A percentile compares a stretch with the other conserved stretches of the same genome.
Conservation (phyloP, 2,797 vertebrate genomes). For the Myotis myotis region DNA sequence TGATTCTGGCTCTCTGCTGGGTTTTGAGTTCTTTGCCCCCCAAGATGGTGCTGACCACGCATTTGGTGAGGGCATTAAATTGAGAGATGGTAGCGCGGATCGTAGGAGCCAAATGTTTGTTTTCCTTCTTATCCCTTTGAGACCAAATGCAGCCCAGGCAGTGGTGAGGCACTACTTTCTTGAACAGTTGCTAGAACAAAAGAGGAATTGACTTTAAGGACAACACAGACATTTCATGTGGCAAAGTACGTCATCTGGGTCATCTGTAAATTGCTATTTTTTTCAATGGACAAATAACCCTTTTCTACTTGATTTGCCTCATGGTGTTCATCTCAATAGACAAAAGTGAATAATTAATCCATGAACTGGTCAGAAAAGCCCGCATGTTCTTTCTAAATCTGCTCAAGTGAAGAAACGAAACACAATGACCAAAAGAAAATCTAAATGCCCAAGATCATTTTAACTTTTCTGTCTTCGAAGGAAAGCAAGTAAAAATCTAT, state of each 20-base stretch:
- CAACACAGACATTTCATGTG: neutral
- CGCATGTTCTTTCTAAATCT: slow-evolving; percentile 1
- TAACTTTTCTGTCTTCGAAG: neutral
- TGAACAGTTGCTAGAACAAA: slow-evolving; percentile 91
- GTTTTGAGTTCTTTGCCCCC: slow-evolving; percentile 89
- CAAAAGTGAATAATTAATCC: slow-evolving; percentile 30
- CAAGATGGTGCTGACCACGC: slow-evolving; percentile 93
- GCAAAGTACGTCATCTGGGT: neutral
- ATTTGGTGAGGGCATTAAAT: slow-evolving; percentile 93
- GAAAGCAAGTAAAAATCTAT: neutral
- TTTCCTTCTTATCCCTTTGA: slow-evolving; percentile 93
- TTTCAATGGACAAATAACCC: neutral
- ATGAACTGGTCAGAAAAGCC: neutral
- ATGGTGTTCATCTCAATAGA: neutral
- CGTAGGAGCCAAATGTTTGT: slow-evolving; percentile 91
- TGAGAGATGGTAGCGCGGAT: slow-evolving; percentile 95
- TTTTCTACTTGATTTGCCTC: neutral
- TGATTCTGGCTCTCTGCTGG: slow-evolving; percentile 92
- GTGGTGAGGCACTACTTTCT: slow-evolving; percentile 95
- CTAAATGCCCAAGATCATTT: neutral
- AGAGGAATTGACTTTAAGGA: slow-evolving; percentile 30
- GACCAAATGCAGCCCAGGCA: slow-evolving; percentile 97
- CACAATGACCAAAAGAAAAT: neutral
- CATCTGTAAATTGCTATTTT: neutral
- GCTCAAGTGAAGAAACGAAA: neutral